Conservation (phyloP, 2,888 invertebrate genomes). For the Imbricaverruca yamaguchii region DNA sequence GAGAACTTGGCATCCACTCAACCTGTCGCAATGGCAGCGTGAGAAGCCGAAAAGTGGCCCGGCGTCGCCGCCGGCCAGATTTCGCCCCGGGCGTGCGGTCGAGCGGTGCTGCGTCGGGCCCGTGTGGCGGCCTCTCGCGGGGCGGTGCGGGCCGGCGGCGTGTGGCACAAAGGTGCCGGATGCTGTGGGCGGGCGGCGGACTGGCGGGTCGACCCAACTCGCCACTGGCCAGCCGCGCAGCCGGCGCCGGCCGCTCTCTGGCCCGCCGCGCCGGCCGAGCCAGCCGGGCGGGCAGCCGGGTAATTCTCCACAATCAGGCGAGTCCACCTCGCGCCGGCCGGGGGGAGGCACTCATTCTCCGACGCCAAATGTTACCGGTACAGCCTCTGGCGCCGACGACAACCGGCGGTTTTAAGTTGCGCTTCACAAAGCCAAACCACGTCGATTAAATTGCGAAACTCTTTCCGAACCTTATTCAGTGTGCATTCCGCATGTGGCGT, state of each 20-base stretch:
- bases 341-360: background rate
- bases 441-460: too few relatives aligned
- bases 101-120: background rate
- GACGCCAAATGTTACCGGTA: slow-evolving; percentile 11
- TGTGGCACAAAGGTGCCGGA: background rate
- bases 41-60: too few relatives aligned
- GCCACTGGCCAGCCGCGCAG: too few relatives aligned
- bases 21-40: too few relatives aligned
- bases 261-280: background rate
- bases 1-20: too few relatives aligned
- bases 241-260: too few relatives aligned
- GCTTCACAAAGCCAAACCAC: too few relatives aligned
- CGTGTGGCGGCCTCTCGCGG: background rate
- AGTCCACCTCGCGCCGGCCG: background rate
- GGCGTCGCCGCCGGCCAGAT: too few relatives aligned
- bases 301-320: slow-evolving; percentile 12
- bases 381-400: background rate
- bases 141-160: background rate
- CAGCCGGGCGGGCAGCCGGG: background rate
- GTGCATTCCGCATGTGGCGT: too few relatives aligned
- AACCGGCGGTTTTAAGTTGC: background rate
- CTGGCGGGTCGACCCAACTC: too few relatives aligned
- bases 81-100: too few relatives aligned
- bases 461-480: too few relatives aligned
- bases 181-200: background rate